Percentiles rank a stretch among this genome's conserved stretches.
These are phyloP conservation scores for Caenorhabditis macrosperma DNA, from an alignment of 2,888 invertebrate species.

Conservation along the genomic window DNA sequence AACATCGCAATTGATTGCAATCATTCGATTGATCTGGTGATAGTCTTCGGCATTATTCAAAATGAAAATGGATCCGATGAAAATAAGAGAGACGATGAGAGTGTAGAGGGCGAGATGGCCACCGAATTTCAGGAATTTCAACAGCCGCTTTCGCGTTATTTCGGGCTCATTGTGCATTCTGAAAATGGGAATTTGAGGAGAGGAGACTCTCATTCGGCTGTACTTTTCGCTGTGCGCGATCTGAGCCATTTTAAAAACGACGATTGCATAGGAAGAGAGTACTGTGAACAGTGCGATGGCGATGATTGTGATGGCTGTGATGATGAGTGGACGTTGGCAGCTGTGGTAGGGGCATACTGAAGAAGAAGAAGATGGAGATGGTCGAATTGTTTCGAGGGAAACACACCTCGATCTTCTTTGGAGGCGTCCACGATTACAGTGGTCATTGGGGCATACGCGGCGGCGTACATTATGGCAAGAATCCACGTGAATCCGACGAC, in stretches of 20 bases:
- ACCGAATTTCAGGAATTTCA: conserved; percentile 68
- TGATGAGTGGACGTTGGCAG: conserved; percentile 71
- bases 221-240: conserved; percentile 63
- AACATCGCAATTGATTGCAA: conserved; percentile 65
- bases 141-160: conserved; percentile 58
- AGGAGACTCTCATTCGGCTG: not conserved
- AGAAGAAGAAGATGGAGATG: conserved; percentile 16
- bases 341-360: conserved; percentile 67
- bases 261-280: conserved; percentile 62
- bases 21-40: conserved; percentile 57
- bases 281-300: conserved; percentile 65
- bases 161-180: conserved; percentile 71
- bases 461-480: conserved; percentile 63
- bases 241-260: conserved; percentile 62
- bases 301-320: conserved; percentile 65
- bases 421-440: conserved; percentile 64
- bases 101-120: conserved; percentile 66
- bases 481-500: conserved; percentile 62
- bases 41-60: conserved; percentile 60
- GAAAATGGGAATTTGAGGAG: not conserved
- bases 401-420: conserved; percentile 49
- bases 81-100: conserved; percentile 61
- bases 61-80: conserved; percentile 65
- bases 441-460: conserved; percentile 66
- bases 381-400: not conserved